Evolutionary conservation across 1,140 invertebrate genomes (phyloP), one percentile per base, ranked within the genome.

Genomic region (Drosophila nannoptera): DNA sequence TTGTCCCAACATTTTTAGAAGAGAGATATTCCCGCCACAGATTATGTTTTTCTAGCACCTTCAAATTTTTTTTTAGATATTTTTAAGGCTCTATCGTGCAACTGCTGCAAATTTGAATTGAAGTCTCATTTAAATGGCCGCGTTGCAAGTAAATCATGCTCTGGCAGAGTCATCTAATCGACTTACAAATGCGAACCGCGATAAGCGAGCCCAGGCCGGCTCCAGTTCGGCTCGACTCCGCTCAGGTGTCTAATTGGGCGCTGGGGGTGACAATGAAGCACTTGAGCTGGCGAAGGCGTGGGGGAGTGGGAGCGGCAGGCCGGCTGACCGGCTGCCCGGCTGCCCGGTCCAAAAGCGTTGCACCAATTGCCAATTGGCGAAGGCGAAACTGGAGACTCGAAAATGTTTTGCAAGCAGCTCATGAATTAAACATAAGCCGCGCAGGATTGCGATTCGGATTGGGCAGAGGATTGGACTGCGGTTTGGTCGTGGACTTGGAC

Each of bases 201-300:
- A 42, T 43, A 35, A 38, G 55, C 33, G 29, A 14, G 22, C 22
- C 22, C 22, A 29, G 33, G 7, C n/a, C 31, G 11, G 11, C 9
- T 14, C n/a, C 40, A 12, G 36, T 53, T 31, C 46, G 32, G 48
- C 16, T 40, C 31, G 42, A 46, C 76, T 86, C 77, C 81, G 74
- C 80, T 81, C 81, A 86, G 77, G 81, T 81, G 81, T 84, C 81
- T 84, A 84, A 84, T 84, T 84, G 81, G 81, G 81, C 81, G 77
- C 82, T 84, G 77, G 81, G 80, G 81, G 81, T 84, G 81, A 84
- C 81, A 84, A 84, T 84, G 81, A 84, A 67, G 72, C 81, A 84
- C 81, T 84, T 84, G 86, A 67, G 22, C 49, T 75, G 60, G 48
- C 22, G 22, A 22, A 22, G 22, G 22, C 1, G 22, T 22, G 22